Evolutionary conservation across 1,140 invertebrate genomes (phyloP), one percentile per base, ranked within the genome.

Genomic region (Hirudo medicinalis): DNA sequence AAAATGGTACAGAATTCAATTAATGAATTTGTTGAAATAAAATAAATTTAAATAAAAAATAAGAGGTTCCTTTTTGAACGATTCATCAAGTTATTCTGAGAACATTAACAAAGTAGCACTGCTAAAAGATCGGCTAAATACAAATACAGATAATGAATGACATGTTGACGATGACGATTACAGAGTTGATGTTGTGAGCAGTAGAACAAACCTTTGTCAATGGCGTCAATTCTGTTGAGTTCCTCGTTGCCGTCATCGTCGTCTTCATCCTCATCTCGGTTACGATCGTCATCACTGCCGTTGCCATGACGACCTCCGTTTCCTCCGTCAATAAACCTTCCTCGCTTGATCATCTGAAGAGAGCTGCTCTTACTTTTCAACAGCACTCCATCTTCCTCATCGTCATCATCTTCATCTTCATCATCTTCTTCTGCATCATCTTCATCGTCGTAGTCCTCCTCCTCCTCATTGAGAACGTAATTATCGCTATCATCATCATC

Each of bases 181-280:
- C 54, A 57, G 9, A 57, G 25, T 2, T 57, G 25, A 20, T 57
- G 54, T 9, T 57, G 57, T 32, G 20, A 32, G 17, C 22, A 63
- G 29, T 15, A 22, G 19, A 22, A 63, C 57, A 63, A 63, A 63
- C 57, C 57, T 25, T 63, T 32, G 8, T 63, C 57, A n/a, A 63
- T 32, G 29, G 57, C 11, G 8, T 63, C 57, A 32, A 6, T 63
- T 20, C 57, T 13, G 57, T 63, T 63, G 1, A 63, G 57, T 63
- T 63, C 57, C 11, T 63, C 57, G 57, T 63, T 63, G 4, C 57
- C 29, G 19, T 63, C 57, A 63, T 63, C 57, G 29, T 63, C 22
- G 22, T 63, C 57, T 22, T 63, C 57, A 49, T 63, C 57, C 11
- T 63, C 57, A 49, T 49, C 43, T 49, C 43, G 43, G 15, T 49